These are phyloP conservation scores for Spilarctia lutea DNA, from an alignment of 2,888 invertebrate species.

Conservation along the genomic window DNA sequence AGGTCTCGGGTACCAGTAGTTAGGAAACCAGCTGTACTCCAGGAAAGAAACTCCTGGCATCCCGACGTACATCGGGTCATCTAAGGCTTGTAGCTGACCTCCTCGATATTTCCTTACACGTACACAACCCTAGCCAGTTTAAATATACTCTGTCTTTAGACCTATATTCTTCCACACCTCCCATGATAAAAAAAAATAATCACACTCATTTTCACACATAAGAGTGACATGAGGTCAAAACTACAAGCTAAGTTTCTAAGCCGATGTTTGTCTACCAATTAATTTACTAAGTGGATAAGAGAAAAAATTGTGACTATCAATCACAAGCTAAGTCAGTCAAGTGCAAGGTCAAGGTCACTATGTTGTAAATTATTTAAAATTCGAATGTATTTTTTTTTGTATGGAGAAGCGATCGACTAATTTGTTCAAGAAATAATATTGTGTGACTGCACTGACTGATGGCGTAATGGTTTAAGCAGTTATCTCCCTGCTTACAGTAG, in stretches of 20 bases:
- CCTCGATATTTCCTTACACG: too few relatives aligned
- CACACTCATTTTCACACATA: constrained; percentile 6
- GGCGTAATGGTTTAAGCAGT: too few relatives aligned
- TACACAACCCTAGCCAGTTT: too few relatives aligned
- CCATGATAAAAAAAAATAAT: background rate
- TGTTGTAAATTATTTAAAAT: background rate
- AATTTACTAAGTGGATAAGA: background rate
- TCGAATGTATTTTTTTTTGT: background rate
- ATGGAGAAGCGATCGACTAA: background rate
- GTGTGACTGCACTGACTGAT: background rate
- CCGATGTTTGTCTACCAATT: constrained; percentile 15
- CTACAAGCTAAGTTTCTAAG: constrained; percentile 1
- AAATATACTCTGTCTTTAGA: too few relatives aligned
- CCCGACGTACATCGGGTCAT: too few relatives aligned
- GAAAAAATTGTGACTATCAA: constrained; percentile 12
- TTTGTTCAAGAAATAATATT: background rate
- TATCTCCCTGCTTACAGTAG: too few relatives aligned
- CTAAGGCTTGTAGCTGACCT: too few relatives aligned
- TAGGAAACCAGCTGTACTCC: too few relatives aligned
- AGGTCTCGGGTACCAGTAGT: too few relatives aligned
- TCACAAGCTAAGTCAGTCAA: background rate
- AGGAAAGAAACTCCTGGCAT: too few relatives aligned
- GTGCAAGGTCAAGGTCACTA: constrained; percentile 1
- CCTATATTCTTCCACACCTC: background rate
- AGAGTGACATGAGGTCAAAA: constrained; percentile 2